Base-by-base conservation (phyloP, 2,797 vertebrate species). In the Chanos chanos region DNA sequence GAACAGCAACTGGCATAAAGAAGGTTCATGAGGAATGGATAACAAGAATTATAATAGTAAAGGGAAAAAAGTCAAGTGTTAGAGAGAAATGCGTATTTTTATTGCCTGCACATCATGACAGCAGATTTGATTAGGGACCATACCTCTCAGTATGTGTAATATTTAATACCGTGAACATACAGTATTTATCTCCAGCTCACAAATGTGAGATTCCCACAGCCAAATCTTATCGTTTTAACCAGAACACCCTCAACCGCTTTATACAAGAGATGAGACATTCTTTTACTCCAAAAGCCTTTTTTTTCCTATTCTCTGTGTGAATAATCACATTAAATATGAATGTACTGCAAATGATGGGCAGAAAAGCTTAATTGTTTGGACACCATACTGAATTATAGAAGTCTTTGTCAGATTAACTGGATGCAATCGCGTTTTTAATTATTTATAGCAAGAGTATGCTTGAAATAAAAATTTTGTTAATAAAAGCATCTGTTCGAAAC, bases 261-360 rank as follows among this genome's bases (percentile, higher is more conserved):
- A 63, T 18, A 48, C 18, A 30, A 6, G 19, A 60, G 43, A 51
- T 24, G 4, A 49, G 30, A 58, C 22, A 22, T 55, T 63, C 43
- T 58, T 60, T 31, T 10, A 31, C 34, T 64, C 44, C 52, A 58
- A 74, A 30, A 56, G 48, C 34, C 63, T 48, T 51, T 55, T 61
- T 64, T 51, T 55, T 61, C 64, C 43, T 10, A n/a, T 41, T 71
- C 44, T 61, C 68, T 43, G 39, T 68, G 72, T 57, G 74, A 81
- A 69, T 71, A 83, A 74, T 72, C 72, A 61, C 76, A 85, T 86
- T 83, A 83, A 87, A 87, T 83, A 86, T 86, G 77, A 83, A 89
- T 86, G 72, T 61, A 70, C 71, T 47, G 64, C 63, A 81, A 83
- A 75, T 80, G 82, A 87, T 75, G 78, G 83, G 71, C 70, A 82